phyloP scores from a whole-genome alignment of 1,140 invertebrate genomes.

The Idris sp. region DNA sequence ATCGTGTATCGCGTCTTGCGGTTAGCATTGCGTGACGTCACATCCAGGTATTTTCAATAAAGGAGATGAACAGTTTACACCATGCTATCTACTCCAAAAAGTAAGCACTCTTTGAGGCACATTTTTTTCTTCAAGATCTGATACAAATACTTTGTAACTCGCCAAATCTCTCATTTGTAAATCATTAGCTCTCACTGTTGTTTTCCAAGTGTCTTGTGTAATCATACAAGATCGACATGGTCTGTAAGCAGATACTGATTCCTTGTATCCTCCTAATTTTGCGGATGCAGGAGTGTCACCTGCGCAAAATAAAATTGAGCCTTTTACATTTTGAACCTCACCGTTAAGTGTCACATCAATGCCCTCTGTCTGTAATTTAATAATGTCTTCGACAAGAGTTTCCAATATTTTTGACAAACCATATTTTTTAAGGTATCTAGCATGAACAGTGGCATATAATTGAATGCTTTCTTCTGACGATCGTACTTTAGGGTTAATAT shows the following conservation, averaged over 20 bases:
- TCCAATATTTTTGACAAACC: no score
- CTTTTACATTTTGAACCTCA: constrained; percentile 33
- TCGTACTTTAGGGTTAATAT: no score
- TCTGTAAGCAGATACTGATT: constrained; percentile 51
- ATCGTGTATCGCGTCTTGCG: neutral
- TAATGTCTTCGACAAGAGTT: no score
- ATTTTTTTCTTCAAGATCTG: no score
- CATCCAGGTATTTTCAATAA: neutral
- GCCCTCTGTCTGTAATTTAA: constrained; percentile 35
- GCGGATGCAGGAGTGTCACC: constrained; percentile 59
- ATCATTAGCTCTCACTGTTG: no score
- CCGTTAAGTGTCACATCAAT: constrained; percentile 13
- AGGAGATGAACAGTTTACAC: neutral
- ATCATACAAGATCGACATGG: neutral
- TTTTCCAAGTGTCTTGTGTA: no score
- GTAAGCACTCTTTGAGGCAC: no score
- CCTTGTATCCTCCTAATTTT: constrained; percentile 55
- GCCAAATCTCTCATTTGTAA: no score
- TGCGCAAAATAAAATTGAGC: constrained; percentile 54
- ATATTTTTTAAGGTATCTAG: no score
- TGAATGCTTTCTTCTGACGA: no score
- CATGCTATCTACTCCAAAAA: neutral
- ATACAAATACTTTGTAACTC: no score
- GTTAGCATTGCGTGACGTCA: neutral
- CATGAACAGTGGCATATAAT: no score